These are phyloP conservation scores for Zootoca vivipara DNA, from an alignment of 2,113 vertebrate species.

Conservation along the genomic window DNA sequence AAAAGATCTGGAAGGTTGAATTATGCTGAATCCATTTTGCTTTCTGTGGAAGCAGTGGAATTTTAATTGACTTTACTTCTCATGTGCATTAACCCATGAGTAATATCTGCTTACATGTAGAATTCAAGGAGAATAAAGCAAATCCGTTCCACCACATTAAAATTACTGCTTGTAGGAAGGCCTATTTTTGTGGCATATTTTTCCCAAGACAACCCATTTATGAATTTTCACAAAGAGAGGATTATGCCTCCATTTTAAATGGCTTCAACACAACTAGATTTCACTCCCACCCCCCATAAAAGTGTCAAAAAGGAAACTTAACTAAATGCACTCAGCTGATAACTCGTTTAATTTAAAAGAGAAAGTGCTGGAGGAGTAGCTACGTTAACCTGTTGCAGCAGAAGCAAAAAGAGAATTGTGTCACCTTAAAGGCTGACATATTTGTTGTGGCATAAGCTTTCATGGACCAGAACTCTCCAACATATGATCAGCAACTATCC, in stretches of 20 bases:
- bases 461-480: background rate
- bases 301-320: background rate
- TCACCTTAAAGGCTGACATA: background rate
- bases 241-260: slow-evolving; percentile 16
- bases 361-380: background rate
- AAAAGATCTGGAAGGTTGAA: slow-evolving; percentile 49
- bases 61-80: slow-evolving; percentile 74
- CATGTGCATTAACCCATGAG: slow-evolving; percentile 64
- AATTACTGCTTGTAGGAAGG: slow-evolving; percentile 30
- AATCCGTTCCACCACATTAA: slow-evolving; percentile 58
- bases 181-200: slow-evolving; percentile 25
- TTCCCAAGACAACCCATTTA: slow-evolving; percentile 38
- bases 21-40: slow-evolving; percentile 58
- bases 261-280: slow-evolving; percentile 33
- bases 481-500: too few relatives aligned
- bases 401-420: background rate
- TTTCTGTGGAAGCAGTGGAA: slow-evolving; percentile 60
- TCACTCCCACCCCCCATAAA: background rate
- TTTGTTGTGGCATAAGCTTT: background rate
- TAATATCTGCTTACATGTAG: slow-evolving; percentile 57
- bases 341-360: background rate
- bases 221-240: slow-evolving; percentile 44
- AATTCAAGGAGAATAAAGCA: slow-evolving; percentile 61
- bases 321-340: background rate
- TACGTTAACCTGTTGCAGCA: background rate